A percentile compares a stretch with the other conserved stretches of the same genome.
Evolutionary conservation across 1,140 invertebrate genomes (phyloP).

Genomic region (Carposina sasakii): DNA sequence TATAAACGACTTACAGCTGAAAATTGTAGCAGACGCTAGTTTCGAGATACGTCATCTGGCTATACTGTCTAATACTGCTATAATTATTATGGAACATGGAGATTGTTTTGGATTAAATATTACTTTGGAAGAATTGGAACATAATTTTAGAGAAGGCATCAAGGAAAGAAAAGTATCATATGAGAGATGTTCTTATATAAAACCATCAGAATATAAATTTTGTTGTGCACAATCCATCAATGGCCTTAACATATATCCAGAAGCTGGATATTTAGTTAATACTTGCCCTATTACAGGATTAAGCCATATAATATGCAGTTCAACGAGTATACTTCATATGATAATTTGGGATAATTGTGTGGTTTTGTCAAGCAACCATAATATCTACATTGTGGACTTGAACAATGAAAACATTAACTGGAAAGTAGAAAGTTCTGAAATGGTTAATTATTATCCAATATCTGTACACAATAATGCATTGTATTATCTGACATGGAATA

Average conservation of each 20-base stretch:
- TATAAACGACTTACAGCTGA: slow-evolving; percentile 21
- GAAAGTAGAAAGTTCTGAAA: slow-evolving; percentile 34
- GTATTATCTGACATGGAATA: slow-evolving; percentile 46
- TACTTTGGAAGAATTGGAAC: slow-evolving; percentile 26
- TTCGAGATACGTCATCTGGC: too few relatives aligned
- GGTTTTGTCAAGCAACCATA: slow-evolving; percentile 33
- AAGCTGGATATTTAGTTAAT: slow-evolving; percentile 30
- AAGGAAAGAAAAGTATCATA: too few relatives aligned
- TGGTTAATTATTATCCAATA: slow-evolving; percentile 38
- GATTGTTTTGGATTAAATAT: slow-evolving; percentile 36
- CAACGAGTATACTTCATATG: slow-evolving; percentile 27
- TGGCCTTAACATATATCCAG: slow-evolving; percentile 29
- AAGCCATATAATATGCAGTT: slow-evolving; percentile 23
- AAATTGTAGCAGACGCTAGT: slow-evolving; percentile 35
- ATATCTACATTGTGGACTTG: slow-evolving; percentile 49
- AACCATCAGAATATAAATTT: too few relatives aligned
- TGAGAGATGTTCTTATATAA: too few relatives aligned
- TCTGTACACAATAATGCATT: slow-evolving; percentile 34
- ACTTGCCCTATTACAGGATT: slow-evolving; percentile 44
- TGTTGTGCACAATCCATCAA: too few relatives aligned
- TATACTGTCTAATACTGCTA: too few relatives aligned
- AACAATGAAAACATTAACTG: slow-evolving; percentile 32
- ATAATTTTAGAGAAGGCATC: slow-evolving; percentile 26
- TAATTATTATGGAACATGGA: slow-evolving; percentile 56
- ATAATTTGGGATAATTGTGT: slow-evolving; percentile 36